phyloP scores from a whole-genome alignment of 2,113 vertebrate species.

The Ascaphus truei region DNA sequence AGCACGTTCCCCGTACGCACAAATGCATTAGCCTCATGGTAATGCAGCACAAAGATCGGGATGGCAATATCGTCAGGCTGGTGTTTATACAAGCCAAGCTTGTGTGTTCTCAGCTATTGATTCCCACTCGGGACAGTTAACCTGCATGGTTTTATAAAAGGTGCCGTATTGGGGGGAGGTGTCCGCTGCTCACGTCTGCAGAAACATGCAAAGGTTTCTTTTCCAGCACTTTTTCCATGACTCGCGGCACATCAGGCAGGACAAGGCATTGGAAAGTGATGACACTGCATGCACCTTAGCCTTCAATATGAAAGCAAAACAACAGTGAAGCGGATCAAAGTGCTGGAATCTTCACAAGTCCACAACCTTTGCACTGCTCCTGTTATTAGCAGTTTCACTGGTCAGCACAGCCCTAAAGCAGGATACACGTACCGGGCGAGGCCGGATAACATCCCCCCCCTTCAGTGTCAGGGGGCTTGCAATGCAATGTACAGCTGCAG shows the following conservation, averaged over 20 bases:
- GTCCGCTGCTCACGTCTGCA: not conserved
- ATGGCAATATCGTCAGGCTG: no score
- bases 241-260: no score
- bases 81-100: no score
- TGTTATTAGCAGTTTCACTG: constrained; percentile 47
- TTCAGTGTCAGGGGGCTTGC: not conserved
- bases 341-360: constrained; percentile 54
- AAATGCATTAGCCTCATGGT: no score
- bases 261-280: constrained; percentile 3
- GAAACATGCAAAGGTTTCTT: not conserved
- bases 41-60: no score
- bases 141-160: not conserved
- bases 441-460: not conserved
- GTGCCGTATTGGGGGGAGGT: not conserved
- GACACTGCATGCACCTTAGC: not conserved
- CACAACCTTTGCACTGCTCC: constrained; percentile 51
- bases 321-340: constrained; percentile 62
- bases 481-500: not conserved
- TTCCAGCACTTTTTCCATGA: not conserved
- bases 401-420: constrained; percentile 39
- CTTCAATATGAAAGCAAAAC: constrained; percentile 51
- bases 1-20: no score
- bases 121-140: no score
- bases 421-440: not conserved
- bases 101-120: no score